Base-by-base conservation (phyloP, 2,113 vertebrate genomes). In the Chaetodon trifascialis region DNA sequence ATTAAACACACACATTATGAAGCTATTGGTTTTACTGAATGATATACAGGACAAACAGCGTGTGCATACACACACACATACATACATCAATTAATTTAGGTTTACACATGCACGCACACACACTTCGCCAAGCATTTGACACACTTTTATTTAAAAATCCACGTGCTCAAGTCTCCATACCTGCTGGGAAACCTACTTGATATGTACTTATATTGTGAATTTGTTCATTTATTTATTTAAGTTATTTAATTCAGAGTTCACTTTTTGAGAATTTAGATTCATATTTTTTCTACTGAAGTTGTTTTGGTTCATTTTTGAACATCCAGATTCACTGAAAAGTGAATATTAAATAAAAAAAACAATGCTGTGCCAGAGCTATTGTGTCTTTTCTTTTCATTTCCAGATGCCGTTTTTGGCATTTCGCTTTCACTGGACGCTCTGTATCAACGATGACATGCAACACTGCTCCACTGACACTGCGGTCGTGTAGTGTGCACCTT, bases 271-370 rank as follows among this genome's bases (percentile, higher is more conserved):
- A 16, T 90, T 92, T 67, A 91, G 52, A 92, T 90, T 84, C 40
- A 88, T 92, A 94, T 93, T 92, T 94, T 95, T 95, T 94, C 92
- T 94, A 94, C 87, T 76, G 82, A 73, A 83, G 74, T 86, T 52
- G 40, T 78, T 94, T 89, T 87, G 73, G 64, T 84, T 86, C 55
- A 72, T 82, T 78, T 80, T 80, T 84, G 58, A 90, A 76, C 82
- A 85, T 80, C 76, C 74, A 86, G 79, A 83, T 79, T 73, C 56
- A 69, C 89, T 83, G 80, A 79, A 86, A 84, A 69, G 55, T 23
- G 62, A 82, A 44, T 73, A 76, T 81, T 74, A 82, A 82, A 85
- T 76, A 89, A 85, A 77, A 85, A 77, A 58, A 85, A 55, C 23
- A 67, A 74, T 63, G 75, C 62, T 23, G 79, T 90, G 83, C 81